Evolutionary conservation across 2,113 vertebrate species (phyloP).

Genomic region (Megatriorchis doriae): DNA sequence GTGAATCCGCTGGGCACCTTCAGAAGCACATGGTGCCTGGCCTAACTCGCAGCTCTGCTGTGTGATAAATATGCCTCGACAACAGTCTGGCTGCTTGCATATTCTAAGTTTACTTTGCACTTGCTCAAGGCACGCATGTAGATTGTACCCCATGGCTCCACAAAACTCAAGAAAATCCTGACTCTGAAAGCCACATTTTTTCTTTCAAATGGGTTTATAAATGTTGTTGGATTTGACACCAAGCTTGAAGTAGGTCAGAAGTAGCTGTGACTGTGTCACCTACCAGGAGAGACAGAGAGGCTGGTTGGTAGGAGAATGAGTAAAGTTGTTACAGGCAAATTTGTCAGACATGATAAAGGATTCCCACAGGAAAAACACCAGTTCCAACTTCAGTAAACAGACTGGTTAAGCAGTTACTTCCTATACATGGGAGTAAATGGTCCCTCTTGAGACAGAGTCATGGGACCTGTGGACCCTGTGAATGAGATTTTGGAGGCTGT

Average conservation of each 20-base stretch:
- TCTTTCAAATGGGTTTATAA: neutral
- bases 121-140: neutral
- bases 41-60: neutral
- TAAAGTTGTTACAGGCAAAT: neutral
- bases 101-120: neutral
- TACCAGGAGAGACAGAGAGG: neutral
- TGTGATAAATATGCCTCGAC: neutral
- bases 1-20: neutral
- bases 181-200: neutral
- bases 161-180: neutral
- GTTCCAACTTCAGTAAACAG: neutral
- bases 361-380: neutral
- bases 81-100: too few relatives aligned
- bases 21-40: accelerated
- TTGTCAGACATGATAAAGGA: neutral
- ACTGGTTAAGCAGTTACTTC: neutral
- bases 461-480: neutral
- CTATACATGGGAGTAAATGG: neutral
- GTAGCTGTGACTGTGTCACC: neutral
- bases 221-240: neutral
- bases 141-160: neutral
- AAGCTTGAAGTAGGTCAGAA: neutral
- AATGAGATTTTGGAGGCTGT: neutral
- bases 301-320: neutral
- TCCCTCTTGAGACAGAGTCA: neutral